Base-by-base conservation (phyloP, 1,140 invertebrate genomes). In the Drosophila lacteicornis region DNA sequence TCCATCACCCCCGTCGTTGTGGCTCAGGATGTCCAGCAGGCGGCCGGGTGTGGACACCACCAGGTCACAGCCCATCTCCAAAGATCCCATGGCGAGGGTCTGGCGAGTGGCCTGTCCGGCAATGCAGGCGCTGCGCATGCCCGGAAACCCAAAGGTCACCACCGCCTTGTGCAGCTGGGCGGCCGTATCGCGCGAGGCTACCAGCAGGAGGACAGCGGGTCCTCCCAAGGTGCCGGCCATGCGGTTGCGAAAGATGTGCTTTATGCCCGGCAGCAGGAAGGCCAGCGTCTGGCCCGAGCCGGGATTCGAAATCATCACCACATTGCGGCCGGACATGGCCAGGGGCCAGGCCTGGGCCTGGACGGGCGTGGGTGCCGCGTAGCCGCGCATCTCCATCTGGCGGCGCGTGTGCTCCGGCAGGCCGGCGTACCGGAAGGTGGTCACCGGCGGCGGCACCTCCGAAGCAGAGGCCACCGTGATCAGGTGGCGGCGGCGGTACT, bases 141-240 rank as follows among this genome's bases (percentile, higher is more conserved):
- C 95, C 1, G 95, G 92, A 19, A 95, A 94, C 8, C 97, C 96
- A 94, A 98, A 99, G 62, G 98, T 96, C 49, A 93, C 94, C 1
- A 97, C 97, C n/a, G 98, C 97, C 92, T 96, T 95, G 91, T 98
- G 96, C 71, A 99, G 98, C 93, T 99, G 98, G 83, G 98, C 97
- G 3, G 98, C 98, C 40, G 99, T 93, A 92, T 99, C 98, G 82
- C 98, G 93, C 1, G 98, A 99, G 2, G 98, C 97, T 30, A 98
- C 97, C 22, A 99, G 93, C 13, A 99, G 95, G 4, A 99, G 93
- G 27, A 96, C 97, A 86, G 98, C 96, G 0, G 97, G 97, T 13
- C 97, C 97, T 1, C 5, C 9, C 93, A 98, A 97, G 12, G 33
- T n/a, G 96, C 96, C 59, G 68, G 94, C 94, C 13, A 97, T 91